A percentile compares a stretch with the other conserved stretches of the same genome.
These are phyloP conservation scores for Dexiosoma caninum DNA, from an alignment of 2,888 invertebrate genomes.

Conservation along the genomic window DNA sequence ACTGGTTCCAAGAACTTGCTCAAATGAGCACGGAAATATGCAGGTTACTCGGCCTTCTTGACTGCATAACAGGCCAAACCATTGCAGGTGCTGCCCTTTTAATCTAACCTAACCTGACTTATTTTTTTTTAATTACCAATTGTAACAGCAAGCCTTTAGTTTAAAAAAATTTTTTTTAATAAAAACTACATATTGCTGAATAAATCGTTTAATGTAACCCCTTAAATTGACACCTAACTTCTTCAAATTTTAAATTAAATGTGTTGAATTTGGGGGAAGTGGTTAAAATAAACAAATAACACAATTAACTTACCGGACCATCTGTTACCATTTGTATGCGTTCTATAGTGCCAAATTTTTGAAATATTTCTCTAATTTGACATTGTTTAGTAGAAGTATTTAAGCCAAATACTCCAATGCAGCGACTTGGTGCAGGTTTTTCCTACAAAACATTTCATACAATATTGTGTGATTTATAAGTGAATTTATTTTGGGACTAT, in stretches of 20 bases:
- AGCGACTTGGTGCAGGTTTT: conserved; percentile 88
- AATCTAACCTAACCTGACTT: no score
- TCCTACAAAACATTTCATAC: conserved; percentile 67
- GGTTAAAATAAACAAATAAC: neutral
- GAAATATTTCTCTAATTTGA: conserved; percentile 94
- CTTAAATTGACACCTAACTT: conserved; percentile 25
- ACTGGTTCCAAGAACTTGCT: no score
- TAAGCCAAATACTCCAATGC: conserved; percentile 96
- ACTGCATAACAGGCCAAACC: no score
- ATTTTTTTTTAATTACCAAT: no score
- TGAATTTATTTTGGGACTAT: no score
- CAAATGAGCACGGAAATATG: no score
- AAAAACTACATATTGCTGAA: conserved; percentile 62
- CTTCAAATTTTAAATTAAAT: conserved; percentile 39
- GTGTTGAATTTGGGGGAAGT: conserved; percentile 23
- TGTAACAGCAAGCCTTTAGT: conserved; percentile 74
- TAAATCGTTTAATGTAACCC: conserved; percentile 54
- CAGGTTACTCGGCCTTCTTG: no score
- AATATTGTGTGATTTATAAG: no score
- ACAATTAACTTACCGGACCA: conserved; percentile 83
- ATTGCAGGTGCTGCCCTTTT: no score
- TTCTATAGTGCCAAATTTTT: conserved; percentile 94
- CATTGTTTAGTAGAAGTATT: conserved; percentile 95
- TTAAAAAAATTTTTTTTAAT: conserved; percentile 45
- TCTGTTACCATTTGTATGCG: conserved; percentile 96